A percentile compares a stretch with the other conserved stretches of the same genome.
phyloP scores from a whole-genome alignment of 2,797 vertebrate genomes.

The Echiichthys vipera region DNA sequence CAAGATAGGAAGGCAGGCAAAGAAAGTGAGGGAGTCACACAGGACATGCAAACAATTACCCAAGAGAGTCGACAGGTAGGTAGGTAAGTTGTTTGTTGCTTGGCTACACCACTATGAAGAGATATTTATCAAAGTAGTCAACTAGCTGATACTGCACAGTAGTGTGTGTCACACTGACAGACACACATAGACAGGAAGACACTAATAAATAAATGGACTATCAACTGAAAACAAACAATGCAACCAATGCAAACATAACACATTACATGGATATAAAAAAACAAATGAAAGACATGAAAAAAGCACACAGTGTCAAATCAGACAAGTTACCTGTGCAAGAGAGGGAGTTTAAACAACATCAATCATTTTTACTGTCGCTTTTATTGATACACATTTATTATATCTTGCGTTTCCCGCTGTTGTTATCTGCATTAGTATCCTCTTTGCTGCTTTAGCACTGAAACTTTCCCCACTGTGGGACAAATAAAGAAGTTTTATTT shows the following conservation, averaged over 20 bases:
- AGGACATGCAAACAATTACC: slow-evolving; percentile 81
- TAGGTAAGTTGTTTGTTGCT: slow-evolving; percentile 54
- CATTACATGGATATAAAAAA: slow-evolving; percentile 13
- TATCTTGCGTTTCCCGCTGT: too few relatives aligned
- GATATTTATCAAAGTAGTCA: slow-evolving; percentile 42
- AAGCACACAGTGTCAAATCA: neutral
- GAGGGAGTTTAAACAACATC: neutral
- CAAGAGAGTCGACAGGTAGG: slow-evolving; percentile 57
- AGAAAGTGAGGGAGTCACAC: slow-evolving; percentile 82
- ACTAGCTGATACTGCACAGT: slow-evolving; percentile 37
- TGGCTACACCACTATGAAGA: slow-evolving; percentile 32
- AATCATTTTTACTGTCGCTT: too few relatives aligned
- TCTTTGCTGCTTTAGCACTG: too few relatives aligned
- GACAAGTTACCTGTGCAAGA: slow-evolving; percentile 6
- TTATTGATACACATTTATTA: too few relatives aligned
- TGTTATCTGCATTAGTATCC: too few relatives aligned
- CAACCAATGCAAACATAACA: slow-evolving; percentile 15
- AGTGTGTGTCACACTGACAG: slow-evolving; percentile 38
- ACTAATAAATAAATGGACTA: slow-evolving; percentile 26
- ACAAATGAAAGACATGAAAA: slow-evolving; percentile 27
- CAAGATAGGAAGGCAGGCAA: slow-evolving; percentile 86
- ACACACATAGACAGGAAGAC: slow-evolving; percentile 39
- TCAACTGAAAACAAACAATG: neutral
- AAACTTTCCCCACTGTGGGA: too few relatives aligned
- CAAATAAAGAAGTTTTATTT: too few relatives aligned